phyloP scores from a whole-genome alignment of 1,140 invertebrate species.

The Paralvinella palmiformis region DNA sequence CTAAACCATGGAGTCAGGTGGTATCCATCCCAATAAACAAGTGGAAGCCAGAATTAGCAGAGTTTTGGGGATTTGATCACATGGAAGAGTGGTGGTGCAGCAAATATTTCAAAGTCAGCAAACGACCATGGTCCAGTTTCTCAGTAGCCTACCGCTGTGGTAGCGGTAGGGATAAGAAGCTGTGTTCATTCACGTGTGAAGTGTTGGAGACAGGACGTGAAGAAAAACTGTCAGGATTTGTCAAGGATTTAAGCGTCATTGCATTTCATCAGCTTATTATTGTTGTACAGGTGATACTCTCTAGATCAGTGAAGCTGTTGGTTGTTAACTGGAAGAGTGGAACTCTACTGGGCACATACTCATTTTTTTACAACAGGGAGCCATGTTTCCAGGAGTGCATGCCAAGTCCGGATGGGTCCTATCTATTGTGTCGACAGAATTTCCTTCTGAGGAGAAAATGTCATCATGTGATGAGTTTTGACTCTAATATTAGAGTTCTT shows the following conservation, averaged over 20 bases:
- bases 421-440: neutral
- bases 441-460: neutral
- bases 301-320: neutral
- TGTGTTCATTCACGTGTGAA: neutral
- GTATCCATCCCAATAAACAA: too few relatives aligned
- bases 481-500: neutral
- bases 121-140: too few relatives aligned
- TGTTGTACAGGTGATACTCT: neutral
- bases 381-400: neutral
- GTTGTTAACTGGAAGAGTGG: neutral
- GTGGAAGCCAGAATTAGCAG: too few relatives aligned
- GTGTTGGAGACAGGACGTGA: neutral
- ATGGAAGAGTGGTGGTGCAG: too few relatives aligned
- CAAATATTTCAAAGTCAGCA: too few relatives aligned
- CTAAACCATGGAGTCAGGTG: too few relatives aligned
- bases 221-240: neutral
- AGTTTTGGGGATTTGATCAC: too few relatives aligned
- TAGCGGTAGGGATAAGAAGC: too few relatives aligned
- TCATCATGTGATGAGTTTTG: neutral
- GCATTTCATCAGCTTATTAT: neutral
- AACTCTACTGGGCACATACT: neutral
- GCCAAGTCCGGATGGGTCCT: neutral
- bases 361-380: neutral
- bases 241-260: neutral
- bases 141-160: too few relatives aligned